Conservation (phyloP, 30 jellyfish, hydroid and myxozoan genomes). For the Calvadosia cruxmelitensis region DNA sequence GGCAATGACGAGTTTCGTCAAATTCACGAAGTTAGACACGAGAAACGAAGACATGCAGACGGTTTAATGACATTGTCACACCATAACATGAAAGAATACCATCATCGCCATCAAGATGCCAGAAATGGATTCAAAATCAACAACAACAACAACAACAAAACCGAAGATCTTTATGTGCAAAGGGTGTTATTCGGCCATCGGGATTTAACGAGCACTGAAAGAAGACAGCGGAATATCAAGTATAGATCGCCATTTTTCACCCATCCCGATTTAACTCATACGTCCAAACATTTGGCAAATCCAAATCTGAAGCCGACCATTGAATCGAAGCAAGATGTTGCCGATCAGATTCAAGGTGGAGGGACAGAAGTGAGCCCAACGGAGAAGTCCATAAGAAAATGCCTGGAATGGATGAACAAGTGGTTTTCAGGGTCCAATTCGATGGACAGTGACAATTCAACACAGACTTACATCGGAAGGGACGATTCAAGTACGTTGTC, state of each 20-base stretch:
- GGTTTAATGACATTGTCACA: neutral
- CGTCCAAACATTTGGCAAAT: neutral
- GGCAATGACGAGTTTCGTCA: neutral
- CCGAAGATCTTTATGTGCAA: neutral
- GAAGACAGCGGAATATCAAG: neutral
- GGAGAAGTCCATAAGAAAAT: neutral
- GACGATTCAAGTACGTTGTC: too few species aligned
- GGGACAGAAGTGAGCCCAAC: neutral
- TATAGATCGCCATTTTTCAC: neutral
- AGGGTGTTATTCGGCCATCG: neutral
- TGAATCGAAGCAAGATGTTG: neutral
- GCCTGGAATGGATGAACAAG: neutral
- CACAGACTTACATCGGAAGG: too few species aligned
- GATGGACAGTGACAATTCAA: too few species aligned
- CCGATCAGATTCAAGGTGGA: neutral
- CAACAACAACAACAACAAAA: neutral
- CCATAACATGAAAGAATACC: neutral
- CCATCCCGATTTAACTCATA: neutral
- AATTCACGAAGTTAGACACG: neutral
- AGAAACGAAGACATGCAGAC: neutral
- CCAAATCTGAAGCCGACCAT: neutral
- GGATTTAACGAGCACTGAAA: neutral
- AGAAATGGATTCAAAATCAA: neutral
- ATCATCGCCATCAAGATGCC: neutral
- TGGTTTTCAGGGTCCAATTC: too few species aligned